Conservation (phyloP, 2,113 vertebrate genomes). For the Dryoscopus gambensis region DNA sequence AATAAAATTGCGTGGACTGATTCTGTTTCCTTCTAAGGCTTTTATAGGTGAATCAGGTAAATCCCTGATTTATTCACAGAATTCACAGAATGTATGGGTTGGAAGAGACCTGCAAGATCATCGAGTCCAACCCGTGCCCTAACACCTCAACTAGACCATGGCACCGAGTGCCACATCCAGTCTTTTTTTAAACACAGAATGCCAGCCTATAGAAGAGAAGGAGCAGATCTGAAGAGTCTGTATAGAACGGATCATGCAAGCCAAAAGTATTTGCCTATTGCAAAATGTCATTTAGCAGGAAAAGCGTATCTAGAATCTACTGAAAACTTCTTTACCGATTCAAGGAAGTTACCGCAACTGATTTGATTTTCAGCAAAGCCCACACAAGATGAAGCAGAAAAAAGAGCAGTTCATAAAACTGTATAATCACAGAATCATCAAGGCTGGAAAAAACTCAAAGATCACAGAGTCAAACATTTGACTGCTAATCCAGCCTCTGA, state of each 20-base stretch:
- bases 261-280: not conserved
- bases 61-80: not conserved
- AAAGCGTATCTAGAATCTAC: not conserved
- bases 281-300: not conserved
- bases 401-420: not conserved
- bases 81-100: too few species aligned
- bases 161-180: too few species aligned
- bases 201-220: not conserved
- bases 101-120: too few species aligned
- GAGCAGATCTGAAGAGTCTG: not conserved
- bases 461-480: not conserved
- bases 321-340: not conserved
- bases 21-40: not conserved
- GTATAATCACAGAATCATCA: not conserved
- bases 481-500: not conserved
- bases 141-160: too few species aligned
- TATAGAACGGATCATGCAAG: not conserved
- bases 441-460: not conserved
- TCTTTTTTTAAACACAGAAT: too few species aligned
- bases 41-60: accelerated
- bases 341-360: not conserved
- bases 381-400: not conserved
- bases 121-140: too few species aligned
- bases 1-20: not conserved
- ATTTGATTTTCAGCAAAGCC: not conserved